Percentiles rank a stretch among this genome's conserved stretches.
Conservation (phyloP, 2,888 invertebrate genomes). For the Eristalinus sepulchralis region DNA sequence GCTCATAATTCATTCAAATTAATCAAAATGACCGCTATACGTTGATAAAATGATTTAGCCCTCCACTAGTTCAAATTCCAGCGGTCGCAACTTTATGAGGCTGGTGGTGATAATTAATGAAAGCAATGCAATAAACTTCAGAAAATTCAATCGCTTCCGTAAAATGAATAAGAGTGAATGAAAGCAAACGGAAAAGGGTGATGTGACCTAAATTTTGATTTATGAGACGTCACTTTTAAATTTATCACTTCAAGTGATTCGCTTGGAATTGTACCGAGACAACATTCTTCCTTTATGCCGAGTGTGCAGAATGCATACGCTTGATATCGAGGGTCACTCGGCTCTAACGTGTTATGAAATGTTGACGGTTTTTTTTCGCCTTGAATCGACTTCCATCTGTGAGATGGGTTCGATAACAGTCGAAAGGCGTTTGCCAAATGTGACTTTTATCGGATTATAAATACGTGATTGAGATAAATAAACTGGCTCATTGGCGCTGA, state of each 20-base stretch:
- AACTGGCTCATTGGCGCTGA: conserved; percentile 34
- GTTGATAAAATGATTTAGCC: neutral
- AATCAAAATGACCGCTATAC: neutral
- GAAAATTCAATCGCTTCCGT: neutral
- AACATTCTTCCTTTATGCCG: neutral
- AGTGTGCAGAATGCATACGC: neutral
- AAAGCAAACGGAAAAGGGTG: neutral
- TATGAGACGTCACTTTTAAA: neutral
- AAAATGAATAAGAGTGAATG: neutral
- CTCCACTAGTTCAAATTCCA: neutral
- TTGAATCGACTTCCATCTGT: neutral
- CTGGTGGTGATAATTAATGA: neutral
- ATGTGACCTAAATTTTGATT: neutral
- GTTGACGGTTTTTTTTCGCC: neutral
- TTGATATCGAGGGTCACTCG: neutral
- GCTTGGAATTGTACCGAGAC: neutral
- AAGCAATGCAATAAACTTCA: neutral
- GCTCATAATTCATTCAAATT: neutral
- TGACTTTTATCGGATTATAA: conserved; percentile 9
- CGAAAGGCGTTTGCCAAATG: neutral
- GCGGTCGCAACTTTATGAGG: neutral
- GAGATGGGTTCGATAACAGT: neutral
- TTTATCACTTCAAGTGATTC: neutral
- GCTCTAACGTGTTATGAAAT: neutral
- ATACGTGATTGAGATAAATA: conserved; percentile 8